Evolutionary conservation across 2,113 vertebrate genomes (phyloP), one percentile per base, ranked within the genome.

Genomic region (Calcarius ornatus): DNA sequence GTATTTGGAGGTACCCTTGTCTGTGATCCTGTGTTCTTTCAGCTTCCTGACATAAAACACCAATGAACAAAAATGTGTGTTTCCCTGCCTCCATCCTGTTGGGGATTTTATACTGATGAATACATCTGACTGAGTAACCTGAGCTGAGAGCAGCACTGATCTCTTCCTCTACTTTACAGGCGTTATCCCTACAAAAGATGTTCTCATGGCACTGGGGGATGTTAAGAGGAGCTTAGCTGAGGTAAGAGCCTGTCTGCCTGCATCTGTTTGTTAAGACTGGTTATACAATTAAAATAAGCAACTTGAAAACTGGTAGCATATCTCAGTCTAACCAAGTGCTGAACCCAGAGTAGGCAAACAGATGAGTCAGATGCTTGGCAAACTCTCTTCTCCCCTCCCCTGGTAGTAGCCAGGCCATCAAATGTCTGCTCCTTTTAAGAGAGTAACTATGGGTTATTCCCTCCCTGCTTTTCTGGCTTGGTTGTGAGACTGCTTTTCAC

Each of bases 111-210:
- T 33, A 20, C 14, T n/a, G 76, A 56, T 66, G 64, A 75, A 16
- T 76, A 35, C 7, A 11, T 94, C 61, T 85, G 12, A 38, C 61
- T 78, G 76, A 88, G 37, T 86, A 64, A 59, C 28, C 13, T 69
- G 77, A 85, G 63, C 90, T 89, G 82, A 68, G 50, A 47, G 56
- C 40, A 69, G 40, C 77, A 54, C 90, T 97, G 51, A 97, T 50
- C 50, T 76, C 48, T 92, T 61, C 54, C 19, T 88, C 33, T 93
- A 43, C 86, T 83, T 88, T 90, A 9, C 95, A 99, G 99, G 99
- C 3, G 97, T 99, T 76, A 97, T 99, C n/a, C 97, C 98, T 48
- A 98, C 99, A 33, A 99, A 98, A 95, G 99, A 99, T 21, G 98
- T 99, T 69, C 98, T 99, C 43, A 96, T 96, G 72, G 98, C 99